Evolutionary conservation across 2,113 vertebrate species (phyloP), one percentile per base, ranked within the genome.

Genomic region (Phycodurus eques): DNA sequence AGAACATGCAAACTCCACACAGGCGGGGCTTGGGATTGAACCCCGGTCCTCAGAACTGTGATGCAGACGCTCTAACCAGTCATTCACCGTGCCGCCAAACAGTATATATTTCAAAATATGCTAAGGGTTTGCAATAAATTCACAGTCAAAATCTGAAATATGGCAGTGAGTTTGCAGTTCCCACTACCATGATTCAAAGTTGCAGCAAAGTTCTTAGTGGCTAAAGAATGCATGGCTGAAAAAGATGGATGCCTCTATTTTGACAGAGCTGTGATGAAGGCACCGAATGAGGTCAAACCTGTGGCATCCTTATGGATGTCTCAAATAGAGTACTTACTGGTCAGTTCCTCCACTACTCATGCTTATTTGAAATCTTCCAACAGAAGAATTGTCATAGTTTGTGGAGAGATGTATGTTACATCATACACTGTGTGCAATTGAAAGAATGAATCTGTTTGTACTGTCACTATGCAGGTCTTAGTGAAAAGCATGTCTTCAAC

Each of bases 271-370:
- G 57, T 74, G 71, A 83, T 76, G 81, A 82, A 83, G 75, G 79
- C 73, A 74, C 85, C 84, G 4, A 86, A 90, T 88, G 84, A 86
- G 86, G 75, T 85, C 88, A 88, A 81, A 89, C 75, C 73, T 68
- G 74, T 80, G 72, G 66, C 69, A 69, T 59, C 80, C 74, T 83
- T 61, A 75, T 71, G 76, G 81, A 76, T 73, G 76, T 85, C 70
- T 80, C 60, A 69, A 62, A 71, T 79, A 67, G 68, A 72, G 81
- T 75, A 73, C 67, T 76, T 78, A 82, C 78, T 72, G 72, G 67
- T 81, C 76, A 69, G 66, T 73, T 77, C 72, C 64, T 54, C 15
- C 15, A 57, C 67, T 78, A 85, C 83, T 85, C 63, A 79, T 70
- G 80, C 87, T 86, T 74, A 85, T 87, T 86, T 69, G 5, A 69